These are phyloP conservation scores for Therioaphis trifolii DNA, from an alignment of 2,888 invertebrate genomes.

Conservation along the genomic window DNA sequence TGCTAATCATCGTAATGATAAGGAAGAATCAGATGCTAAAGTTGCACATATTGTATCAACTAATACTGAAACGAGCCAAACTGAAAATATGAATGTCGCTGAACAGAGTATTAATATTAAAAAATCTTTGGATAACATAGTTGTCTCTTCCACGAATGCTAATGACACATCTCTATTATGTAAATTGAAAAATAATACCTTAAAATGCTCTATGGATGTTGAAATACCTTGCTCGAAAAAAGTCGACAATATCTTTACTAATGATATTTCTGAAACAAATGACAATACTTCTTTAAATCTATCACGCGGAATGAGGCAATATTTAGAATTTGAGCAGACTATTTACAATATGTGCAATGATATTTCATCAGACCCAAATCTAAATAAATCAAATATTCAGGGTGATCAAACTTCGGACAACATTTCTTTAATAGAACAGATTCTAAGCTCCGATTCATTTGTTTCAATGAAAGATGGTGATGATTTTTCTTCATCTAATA, in stretches of 20 bases:
- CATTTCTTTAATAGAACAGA: neutral
- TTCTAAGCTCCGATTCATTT: neutral
- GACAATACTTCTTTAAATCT: neutral
- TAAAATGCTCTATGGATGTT: neutral
- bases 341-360: neutral
- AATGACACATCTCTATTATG: neutral
- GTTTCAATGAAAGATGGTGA: neutral
- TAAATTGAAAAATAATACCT: neutral
- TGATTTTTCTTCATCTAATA: neutral
- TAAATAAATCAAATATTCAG: neutral
- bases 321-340: slow-evolving; percentile 25
- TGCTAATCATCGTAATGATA: no score
- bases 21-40: no score
- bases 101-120: no score
- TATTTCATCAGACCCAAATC: neutral
- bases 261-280: neutral
- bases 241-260: neutral
- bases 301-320: neutral
- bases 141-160: neutral
- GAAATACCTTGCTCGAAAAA: neutral
- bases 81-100: no score
- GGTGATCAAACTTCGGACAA: neutral
- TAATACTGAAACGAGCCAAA: no score
- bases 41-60: no score
- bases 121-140: no score